Percentiles rank a stretch among this genome's conserved stretches.
Conservation (phyloP, 2,113 vertebrate genomes). For the Camelus dromedarius region DNA sequence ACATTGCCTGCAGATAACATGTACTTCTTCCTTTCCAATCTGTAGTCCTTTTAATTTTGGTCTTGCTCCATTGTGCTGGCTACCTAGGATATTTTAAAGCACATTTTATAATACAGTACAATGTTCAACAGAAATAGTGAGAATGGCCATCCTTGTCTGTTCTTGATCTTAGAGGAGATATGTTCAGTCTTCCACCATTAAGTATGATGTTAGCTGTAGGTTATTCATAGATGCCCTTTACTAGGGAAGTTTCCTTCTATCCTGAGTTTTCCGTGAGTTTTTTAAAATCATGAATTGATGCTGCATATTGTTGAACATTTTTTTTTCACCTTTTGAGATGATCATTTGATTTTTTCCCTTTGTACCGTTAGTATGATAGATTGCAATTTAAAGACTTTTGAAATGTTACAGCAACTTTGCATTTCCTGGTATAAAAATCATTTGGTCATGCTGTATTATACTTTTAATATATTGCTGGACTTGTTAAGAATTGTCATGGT, state of each 20-base stretch:
- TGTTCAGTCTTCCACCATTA: neutral
- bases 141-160: neutral
- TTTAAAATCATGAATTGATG: neutral
- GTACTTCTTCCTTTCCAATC: neutral
- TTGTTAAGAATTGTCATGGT: neutral
- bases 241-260: neutral
- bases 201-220: neutral
- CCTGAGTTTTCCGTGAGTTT: neutral
- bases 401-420: neutral
- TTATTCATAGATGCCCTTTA: neutral
- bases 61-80: neutral
- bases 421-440: neutral
- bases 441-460: neutral
- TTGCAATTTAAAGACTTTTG: neutral
- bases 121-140: neutral
- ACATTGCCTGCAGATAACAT: neutral
- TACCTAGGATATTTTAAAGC: neutral
- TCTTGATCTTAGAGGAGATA: neutral
- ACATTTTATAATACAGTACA: neutral
- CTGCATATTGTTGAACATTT: neutral
- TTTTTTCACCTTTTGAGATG: neutral
- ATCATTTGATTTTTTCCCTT: constrained; percentile 1
- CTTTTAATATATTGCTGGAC: neutral
- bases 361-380: neutral
- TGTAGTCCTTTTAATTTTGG: neutral